Evolutionary conservation across 2,113 vertebrate species (phyloP).

Genomic region (Stictonetta naevosa): DNA sequence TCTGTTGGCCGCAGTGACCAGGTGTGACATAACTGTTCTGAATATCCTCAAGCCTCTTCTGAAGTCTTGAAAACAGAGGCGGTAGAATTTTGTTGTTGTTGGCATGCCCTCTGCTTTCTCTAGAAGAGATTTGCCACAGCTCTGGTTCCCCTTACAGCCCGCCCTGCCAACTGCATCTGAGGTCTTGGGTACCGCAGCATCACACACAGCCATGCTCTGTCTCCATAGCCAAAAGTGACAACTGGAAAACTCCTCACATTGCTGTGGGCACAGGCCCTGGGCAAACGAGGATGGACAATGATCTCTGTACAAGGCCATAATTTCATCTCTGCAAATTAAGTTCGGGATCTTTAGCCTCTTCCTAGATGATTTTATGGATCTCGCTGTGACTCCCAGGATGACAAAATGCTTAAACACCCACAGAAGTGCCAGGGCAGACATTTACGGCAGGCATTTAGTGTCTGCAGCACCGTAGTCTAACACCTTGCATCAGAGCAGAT

Average conservation of each 20-base stretch:
- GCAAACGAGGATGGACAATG: not conserved
- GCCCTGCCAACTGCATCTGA: not conserved
- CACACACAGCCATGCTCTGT: accelerated
- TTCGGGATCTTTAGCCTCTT: not conserved
- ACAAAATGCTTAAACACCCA: not conserved
- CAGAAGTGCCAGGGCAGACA: not conserved
- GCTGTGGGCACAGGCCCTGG: not conserved
- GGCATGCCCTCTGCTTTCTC: not conserved
- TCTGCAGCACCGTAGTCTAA: not conserved
- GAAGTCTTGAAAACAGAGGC: not conserved
- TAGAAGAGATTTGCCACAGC: not conserved
- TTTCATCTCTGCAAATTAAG: not conserved
- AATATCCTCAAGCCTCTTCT: not conserved
- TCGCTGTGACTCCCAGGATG: not conserved
- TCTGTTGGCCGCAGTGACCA: not conserved
- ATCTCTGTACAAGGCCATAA: not conserved
- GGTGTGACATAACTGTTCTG: not conserved
- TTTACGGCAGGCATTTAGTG: not conserved
- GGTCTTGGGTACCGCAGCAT: not conserved
- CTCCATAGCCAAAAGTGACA: accelerated
- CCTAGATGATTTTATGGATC: not conserved
- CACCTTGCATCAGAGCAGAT: not conserved
- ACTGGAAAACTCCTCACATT: not conserved
- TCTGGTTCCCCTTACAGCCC: not conserved
- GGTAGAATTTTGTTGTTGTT: not conserved